Percentiles rank a stretch among this genome's conserved stretches.
These are phyloP conservation scores for Collichthys lucidus DNA, from an alignment of 2,113 vertebrate genomes.

Conservation along the genomic window DNA sequence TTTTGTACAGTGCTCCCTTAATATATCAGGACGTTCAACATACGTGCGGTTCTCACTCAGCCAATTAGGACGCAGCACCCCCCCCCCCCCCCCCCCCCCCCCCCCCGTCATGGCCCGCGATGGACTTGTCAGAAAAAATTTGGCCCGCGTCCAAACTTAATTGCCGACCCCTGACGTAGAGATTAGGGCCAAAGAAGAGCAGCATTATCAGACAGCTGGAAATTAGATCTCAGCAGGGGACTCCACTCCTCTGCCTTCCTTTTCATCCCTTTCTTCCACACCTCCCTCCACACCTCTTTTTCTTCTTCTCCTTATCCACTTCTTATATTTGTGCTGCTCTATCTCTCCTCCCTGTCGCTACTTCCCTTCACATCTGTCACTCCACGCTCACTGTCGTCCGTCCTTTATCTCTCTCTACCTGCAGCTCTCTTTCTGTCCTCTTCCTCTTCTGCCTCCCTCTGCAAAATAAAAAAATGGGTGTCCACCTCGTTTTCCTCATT, in stretches of 20 bases:
- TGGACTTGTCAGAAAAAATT: no score
- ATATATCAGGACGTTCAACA: no score
- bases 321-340: slow-evolving; percentile 13
- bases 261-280: slow-evolving; percentile 57
- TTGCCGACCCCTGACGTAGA: no score
- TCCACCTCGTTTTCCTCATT: not conserved
- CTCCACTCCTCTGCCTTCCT: slow-evolving; percentile 50
- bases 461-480: not conserved
- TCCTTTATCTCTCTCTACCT: not conserved
- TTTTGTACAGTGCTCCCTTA: no score
- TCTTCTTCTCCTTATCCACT: not conserved
- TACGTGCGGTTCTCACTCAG: no score
- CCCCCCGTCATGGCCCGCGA: no score
- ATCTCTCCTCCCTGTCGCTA: not conserved
- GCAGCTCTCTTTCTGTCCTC: slow-evolving; percentile 1
- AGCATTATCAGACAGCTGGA: slow-evolving; percentile 76
- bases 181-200: slow-evolving; percentile 75
- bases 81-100: no score
- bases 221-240: slow-evolving; percentile 77
- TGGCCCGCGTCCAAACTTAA: no score
- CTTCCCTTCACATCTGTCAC: not conserved
- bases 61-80: no score
- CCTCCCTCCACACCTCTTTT: slow-evolving; percentile 28
- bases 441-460: not conserved
- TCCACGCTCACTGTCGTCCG: not conserved